These are phyloP conservation scores for Pararge aegeria DNA, from an alignment of 1,140 invertebrate species.

Conservation along the genomic window DNA sequence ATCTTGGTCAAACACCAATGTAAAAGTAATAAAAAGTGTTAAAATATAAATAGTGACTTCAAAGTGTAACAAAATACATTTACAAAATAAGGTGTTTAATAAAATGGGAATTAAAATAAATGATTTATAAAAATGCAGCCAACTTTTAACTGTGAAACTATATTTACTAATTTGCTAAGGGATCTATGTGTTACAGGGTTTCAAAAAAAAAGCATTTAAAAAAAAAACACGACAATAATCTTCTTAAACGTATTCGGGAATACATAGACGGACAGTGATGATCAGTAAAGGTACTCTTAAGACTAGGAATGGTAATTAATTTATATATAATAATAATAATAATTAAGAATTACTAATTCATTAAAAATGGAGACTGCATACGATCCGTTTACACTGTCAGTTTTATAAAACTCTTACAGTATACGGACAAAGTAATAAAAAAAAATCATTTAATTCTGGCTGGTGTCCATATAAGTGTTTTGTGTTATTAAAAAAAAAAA, in stretches of 20 bases:
- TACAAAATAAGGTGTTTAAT: neutral
- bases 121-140: neutral
- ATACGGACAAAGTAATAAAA: too few species aligned
- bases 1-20: too few species aligned
- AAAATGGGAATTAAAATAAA: neutral
- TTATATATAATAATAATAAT: slow-evolving; percentile 16
- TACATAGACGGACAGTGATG: slow-evolving; percentile 56
- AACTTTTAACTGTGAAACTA: slow-evolving; percentile 45
- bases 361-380: neutral
- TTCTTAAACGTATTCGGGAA: slow-evolving; percentile 34
- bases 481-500: too few species aligned
- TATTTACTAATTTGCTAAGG: slow-evolving; percentile 70
- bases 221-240: slow-evolving; percentile 32
- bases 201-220: slow-evolving; percentile 35
- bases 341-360: slow-evolving; percentile 23
- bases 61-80: neutral
- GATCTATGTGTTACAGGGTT: slow-evolving; percentile 70
- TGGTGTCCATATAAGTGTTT: too few species aligned
- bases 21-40: too few species aligned
- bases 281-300: slow-evolving; percentile 47
- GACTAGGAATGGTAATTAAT: slow-evolving; percentile 46
- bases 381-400: neutral
- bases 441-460: too few species aligned
- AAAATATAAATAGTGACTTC: too few species aligned
- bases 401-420: neutral